Evolutionary conservation across 1,140 invertebrate species (phyloP).

Genomic region (Aphelenchoides fujianensis): DNA sequence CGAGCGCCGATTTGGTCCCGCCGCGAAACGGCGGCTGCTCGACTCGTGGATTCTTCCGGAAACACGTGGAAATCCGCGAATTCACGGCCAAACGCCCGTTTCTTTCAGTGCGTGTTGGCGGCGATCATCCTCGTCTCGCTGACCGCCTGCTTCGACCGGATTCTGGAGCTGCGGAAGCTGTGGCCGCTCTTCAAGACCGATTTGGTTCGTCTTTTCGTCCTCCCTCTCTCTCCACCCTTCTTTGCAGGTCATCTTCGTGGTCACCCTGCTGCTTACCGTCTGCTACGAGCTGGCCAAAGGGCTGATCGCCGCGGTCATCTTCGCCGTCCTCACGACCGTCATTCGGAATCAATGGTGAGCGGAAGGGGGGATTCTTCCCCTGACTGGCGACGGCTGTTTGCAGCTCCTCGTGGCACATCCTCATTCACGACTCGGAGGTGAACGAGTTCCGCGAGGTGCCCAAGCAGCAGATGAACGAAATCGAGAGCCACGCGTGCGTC

Average conservation of each 20-base stretch:
- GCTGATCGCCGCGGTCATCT: constrained; percentile 49
- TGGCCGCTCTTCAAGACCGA: constrained; percentile 61
- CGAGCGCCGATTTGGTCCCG: too few species aligned
- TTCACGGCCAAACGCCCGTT: background rate
- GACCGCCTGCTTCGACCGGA: constrained; percentile 48
- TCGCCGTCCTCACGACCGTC: constrained; percentile 57
- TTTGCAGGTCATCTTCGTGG: constrained; percentile 53
- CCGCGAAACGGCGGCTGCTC: too few species aligned
- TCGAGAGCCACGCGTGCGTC: constrained; percentile 51
- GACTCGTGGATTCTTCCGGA: too few species aligned
- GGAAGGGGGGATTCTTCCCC: background rate
- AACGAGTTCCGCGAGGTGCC: constrained; percentile 44
- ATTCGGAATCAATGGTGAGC: constrained; percentile 54
- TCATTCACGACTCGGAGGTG: constrained; percentile 44
- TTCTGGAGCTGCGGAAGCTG: constrained; percentile 47
- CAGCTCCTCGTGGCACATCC: constrained; percentile 57
- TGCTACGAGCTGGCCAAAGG: constrained; percentile 58
- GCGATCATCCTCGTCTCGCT: constrained; percentile 57
- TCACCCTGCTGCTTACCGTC: constrained; percentile 54
- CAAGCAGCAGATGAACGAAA: constrained; percentile 49
- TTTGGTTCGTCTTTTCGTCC: constrained; percentile 42
- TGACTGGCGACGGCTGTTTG: too few species aligned
- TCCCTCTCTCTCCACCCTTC: background rate
- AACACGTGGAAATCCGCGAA: too few species aligned
- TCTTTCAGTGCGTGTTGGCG: constrained; percentile 56